These are phyloP conservation scores for Tetraneura akinire DNA, from an alignment of 1,140 invertebrate genomes.

Conservation along the genomic window DNA sequence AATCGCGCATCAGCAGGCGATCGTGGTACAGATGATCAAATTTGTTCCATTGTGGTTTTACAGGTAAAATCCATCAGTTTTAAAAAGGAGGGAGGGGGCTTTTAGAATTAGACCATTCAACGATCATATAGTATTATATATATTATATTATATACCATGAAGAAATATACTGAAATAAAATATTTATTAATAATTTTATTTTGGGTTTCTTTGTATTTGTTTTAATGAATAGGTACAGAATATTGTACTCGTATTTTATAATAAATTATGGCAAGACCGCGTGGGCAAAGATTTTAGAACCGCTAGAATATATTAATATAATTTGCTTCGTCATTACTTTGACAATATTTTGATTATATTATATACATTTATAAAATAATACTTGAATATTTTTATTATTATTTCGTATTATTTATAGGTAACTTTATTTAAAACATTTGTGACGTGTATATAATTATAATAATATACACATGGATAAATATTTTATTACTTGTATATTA, in stretches of 20 bases:
- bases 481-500: too few relatives aligned
- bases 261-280: neutral
- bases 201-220: neutral
- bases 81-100: neutral
- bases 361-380: neutral
- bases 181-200: neutral
- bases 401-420: too few relatives aligned
- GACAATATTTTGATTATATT: neutral
- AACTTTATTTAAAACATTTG: too few relatives aligned
- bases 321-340: constrained; percentile 38
- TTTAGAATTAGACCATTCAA: neutral
- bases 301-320: neutral
- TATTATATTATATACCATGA: too few relatives aligned
- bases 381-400: constrained; percentile 1
- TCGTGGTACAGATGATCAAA: neutral
- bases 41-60: constrained; percentile 16
- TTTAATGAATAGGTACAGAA: neutral
- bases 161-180: constrained; percentile 15
- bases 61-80: constrained; percentile 2
- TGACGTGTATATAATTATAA: too few relatives aligned
- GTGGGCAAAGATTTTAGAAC: neutral
- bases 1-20: neutral
- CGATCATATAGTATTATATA: neutral
- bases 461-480: too few relatives aligned
- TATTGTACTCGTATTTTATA: neutral